phyloP scores from a whole-genome alignment of 2,888 invertebrate species.

The Lasioglossum vierecki region DNA sequence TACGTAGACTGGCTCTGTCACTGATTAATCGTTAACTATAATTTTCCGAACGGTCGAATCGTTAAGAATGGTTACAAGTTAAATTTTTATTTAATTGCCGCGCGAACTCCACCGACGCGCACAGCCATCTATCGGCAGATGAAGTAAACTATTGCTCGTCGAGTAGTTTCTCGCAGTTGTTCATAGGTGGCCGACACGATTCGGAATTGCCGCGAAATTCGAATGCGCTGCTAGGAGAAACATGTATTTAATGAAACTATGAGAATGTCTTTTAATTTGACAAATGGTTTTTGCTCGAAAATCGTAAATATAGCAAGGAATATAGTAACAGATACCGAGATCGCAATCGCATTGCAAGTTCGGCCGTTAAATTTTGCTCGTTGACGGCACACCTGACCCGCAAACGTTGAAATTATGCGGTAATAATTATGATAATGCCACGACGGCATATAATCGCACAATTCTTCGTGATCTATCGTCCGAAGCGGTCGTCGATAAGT shows the following conservation, averaged over 20 bases:
- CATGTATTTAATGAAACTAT: neutral
- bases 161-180: neutral
- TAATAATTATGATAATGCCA: neutral
- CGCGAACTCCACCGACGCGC: neutral
- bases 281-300: neutral
- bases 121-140: neutral
- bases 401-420: neutral
- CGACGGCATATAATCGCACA: slow-evolving; percentile 6
- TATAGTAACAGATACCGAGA: neutral
- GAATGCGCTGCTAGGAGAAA: neutral
- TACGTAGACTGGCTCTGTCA: neutral
- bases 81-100: neutral
- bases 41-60: neutral
- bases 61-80: neutral
- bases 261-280: neutral
- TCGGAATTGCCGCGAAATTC: neutral
- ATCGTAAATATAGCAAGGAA: neutral
- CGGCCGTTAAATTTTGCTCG: neutral
- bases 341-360: neutral
- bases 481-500: slow-evolving; percentile 36
- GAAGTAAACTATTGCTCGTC: neutral
- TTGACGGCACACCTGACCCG: neutral
- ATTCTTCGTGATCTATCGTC: slow-evolving; percentile 37
- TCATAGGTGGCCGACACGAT: neutral
- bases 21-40: neutral